Evolutionary conservation across 2,113 vertebrate genomes (phyloP).

Genomic region (Microcebus tavaratra): DNA sequence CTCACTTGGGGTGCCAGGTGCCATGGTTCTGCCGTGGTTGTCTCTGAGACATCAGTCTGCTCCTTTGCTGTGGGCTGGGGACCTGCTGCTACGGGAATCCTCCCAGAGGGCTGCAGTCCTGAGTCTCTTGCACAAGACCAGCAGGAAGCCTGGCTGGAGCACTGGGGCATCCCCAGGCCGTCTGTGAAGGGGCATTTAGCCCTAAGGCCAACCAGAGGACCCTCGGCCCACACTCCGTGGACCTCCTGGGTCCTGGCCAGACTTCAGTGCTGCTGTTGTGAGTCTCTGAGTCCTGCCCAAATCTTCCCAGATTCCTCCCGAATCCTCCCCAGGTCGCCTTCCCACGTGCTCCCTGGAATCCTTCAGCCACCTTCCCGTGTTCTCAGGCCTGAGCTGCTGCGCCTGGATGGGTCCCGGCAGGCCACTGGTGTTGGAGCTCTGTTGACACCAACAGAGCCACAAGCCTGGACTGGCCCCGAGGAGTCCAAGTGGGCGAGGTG

Average conservation of each 20-base stretch:
- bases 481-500: not conserved
- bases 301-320: not conserved
- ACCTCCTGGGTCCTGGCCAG: not conserved
- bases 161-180: not conserved
- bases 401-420: not conserved
- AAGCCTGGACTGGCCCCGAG: not conserved
- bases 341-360: not conserved
- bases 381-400: not conserved
- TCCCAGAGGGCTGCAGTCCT: not conserved
- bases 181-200: not conserved
- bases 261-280: too few species aligned
- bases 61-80: not conserved
- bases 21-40: not conserved
- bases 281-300: too few species aligned
- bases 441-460: not conserved
- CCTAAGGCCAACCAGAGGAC: not conserved
- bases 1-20: not conserved
- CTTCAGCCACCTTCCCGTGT: too few species aligned
- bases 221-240: accelerated
- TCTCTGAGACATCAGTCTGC: not conserved
- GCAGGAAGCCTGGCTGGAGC: not conserved
- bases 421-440: not conserved
- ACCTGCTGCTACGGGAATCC: not conserved
- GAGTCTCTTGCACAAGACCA: not conserved
- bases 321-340: not conserved